Evolutionary conservation across 1,140 invertebrate species (phyloP).

Genomic region (Magallana ariakensis): DNA sequence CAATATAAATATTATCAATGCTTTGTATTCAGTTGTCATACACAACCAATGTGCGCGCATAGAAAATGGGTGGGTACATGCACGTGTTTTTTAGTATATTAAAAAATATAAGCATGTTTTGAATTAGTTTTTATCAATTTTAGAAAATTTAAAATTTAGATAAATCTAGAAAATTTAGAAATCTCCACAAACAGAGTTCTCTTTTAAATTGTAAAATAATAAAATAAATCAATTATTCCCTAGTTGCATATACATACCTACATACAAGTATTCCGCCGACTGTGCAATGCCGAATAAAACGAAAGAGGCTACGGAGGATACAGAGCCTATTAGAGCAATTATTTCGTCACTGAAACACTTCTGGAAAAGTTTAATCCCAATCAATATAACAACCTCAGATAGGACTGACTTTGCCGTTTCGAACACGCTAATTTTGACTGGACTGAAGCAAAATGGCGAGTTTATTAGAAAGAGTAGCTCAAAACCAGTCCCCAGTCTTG

Average conservation of each 20-base stretch:
- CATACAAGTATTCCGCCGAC: slow-evolving; percentile 16
- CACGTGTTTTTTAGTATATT: too few relatives aligned
- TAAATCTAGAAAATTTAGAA: too few relatives aligned
- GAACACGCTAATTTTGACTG: slow-evolving; percentile 32
- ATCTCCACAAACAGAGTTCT: too few relatives aligned
- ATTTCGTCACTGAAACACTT: slow-evolving; percentile 41
- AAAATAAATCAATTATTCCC: too few relatives aligned
- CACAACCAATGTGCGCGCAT: too few relatives aligned
- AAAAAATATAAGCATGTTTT: too few relatives aligned
- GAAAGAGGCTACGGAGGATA: slow-evolving; percentile 24
- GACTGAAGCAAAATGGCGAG: slow-evolving; percentile 46
- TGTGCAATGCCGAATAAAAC: slow-evolving; percentile 35
- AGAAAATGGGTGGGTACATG: too few relatives aligned
- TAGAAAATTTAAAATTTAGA: too few relatives aligned
- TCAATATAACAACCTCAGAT: slow-evolving; percentile 26
- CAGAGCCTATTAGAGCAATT: slow-evolving; percentile 41
- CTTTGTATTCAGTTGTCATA: too few relatives aligned
- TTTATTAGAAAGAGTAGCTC: slow-evolving; percentile 39
- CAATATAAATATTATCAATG: too few relatives aligned
- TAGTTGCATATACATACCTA: background rate
- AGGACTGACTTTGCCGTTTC: slow-evolving; percentile 22
- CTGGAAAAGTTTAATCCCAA: slow-evolving; percentile 39
- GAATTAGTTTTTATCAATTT: too few relatives aligned
- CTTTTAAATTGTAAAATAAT: too few relatives aligned
- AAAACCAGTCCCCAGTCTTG: slow-evolving; percentile 15